Evolutionary conservation across 2,888 invertebrate genomes (phyloP).

Genomic region (Epiperipatus broadwayi): DNA sequence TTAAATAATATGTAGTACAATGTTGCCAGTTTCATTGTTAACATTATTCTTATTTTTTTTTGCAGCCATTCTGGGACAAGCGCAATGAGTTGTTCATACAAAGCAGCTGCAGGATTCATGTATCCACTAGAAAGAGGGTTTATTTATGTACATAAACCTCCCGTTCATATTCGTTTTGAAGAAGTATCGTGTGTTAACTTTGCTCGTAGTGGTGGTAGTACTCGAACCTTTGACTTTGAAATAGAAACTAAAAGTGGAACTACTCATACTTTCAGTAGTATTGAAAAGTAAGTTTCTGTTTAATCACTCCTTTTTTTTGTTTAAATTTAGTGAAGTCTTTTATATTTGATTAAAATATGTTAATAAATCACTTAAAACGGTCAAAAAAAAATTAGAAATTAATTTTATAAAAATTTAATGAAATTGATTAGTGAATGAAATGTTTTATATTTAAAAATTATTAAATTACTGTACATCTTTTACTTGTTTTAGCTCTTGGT

Average conservation of each 20-base stretch:
- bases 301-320: background rate
- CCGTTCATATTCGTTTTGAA: conserved; percentile 92
- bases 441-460: too few relatives aligned
- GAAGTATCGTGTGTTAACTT: conserved; percentile 87
- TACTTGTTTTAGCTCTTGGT: too few relatives aligned
- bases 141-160: conserved; percentile 96
- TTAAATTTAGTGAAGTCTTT: conserved; percentile 6
- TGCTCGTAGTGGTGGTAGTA: conserved; percentile 75
- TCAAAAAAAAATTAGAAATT: too few relatives aligned
- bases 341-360: background rate
- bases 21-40: conserved; percentile 10
- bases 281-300: conserved; percentile 50
- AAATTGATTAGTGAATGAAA: too few relatives aligned
- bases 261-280: conserved; percentile 83
- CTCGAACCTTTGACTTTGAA: conserved; percentile 40
- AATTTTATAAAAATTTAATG: background rate
- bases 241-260: conserved; percentile 63
- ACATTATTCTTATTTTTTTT: conserved; percentile 14
- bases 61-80: conserved; percentile 58
- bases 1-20: background rate
- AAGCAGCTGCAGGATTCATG: conserved; percentile 86
- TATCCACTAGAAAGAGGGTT: conserved; percentile 95
- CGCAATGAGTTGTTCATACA: conserved; percentile 85
- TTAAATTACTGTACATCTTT: too few relatives aligned
- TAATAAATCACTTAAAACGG: too few relatives aligned